Percentiles rank a stretch among this genome's conserved stretches.
Conservation (phyloP, 2,113 vertebrate genomes). For the Perognathus longimembris region DNA sequence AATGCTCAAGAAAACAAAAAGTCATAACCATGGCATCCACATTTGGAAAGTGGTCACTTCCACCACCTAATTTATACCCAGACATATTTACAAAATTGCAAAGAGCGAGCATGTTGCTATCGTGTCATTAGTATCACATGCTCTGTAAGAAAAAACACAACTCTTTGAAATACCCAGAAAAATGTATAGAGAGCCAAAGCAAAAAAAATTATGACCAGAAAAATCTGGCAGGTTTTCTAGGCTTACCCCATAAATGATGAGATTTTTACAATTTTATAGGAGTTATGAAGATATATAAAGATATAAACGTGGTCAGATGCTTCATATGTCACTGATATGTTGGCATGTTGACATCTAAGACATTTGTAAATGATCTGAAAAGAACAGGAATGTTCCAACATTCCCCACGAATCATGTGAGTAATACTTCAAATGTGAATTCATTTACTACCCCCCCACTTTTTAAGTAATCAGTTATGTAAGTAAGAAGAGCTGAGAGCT, state of each 20-base stretch:
- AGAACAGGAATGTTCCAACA: neutral
- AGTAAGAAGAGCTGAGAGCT: neutral
- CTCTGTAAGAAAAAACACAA: slow-evolving; percentile 42
- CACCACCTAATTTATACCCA: slow-evolving; percentile 32
- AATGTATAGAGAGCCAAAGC: slow-evolving; percentile 47
- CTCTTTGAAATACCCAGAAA: slow-evolving; percentile 52
- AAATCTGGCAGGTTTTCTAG: neutral
- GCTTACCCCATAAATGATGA: slow-evolving; percentile 26
- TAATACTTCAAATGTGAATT: slow-evolving; percentile 40
- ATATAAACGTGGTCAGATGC: neutral
- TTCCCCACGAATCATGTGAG: neutral
- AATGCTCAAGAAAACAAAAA: slow-evolving; percentile 9
- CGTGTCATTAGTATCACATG: slow-evolving; percentile 40
- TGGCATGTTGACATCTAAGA: slow-evolving; percentile 8
- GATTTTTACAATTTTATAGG: neutral
- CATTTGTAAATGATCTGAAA: slow-evolving; percentile 41
- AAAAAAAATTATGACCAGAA: slow-evolving; percentile 42
- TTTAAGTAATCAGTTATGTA: neutral
- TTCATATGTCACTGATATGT: slow-evolving; percentile 6
- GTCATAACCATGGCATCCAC: neutral
- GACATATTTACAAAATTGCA: slow-evolving; percentile 16
- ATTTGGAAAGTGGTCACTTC: neutral
- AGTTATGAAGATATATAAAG: neutral
- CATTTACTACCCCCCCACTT: neutral
- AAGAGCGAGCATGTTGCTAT: slow-evolving; percentile 14